Evolutionary conservation across 2,888 invertebrate genomes (phyloP).

Genomic region (Leucophora obtusa): DNA sequence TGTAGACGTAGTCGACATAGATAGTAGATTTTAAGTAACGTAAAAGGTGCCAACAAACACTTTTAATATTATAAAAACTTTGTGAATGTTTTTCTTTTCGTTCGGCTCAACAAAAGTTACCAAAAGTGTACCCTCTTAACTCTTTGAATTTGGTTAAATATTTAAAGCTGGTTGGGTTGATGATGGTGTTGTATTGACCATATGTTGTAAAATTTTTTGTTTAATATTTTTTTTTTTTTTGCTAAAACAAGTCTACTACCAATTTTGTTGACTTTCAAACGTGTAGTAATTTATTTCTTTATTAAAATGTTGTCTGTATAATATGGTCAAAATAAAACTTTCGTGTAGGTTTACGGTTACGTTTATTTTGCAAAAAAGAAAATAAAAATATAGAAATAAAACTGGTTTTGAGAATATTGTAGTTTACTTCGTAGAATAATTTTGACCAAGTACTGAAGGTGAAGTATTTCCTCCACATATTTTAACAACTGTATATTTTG

Average conservation of each 20-base stretch:
- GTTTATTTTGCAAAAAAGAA: conserved; percentile 24
- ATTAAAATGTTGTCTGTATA: conserved; percentile 17
- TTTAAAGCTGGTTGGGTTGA: conserved; percentile 8
- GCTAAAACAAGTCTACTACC: conserved; percentile 30
- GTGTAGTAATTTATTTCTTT: conserved; percentile 27
- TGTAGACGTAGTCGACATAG: neutral
- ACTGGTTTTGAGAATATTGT: conserved; percentile 23
- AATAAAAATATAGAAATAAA: conserved; percentile 8
- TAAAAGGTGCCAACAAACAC: neutral
- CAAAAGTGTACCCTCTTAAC: conserved; percentile 12
- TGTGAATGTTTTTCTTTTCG: neutral
- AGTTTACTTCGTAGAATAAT: conserved; percentile 15
- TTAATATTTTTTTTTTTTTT: neutral
- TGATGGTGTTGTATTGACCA: conserved; percentile 15
- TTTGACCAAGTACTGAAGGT: conserved; percentile 12
- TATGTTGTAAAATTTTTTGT: neutral
- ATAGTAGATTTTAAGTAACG: neutral
- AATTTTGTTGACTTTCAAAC: conserved; percentile 46
- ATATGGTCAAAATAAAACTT: conserved; percentile 32
- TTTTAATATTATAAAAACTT: too few species aligned
- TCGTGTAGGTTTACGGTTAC: conserved; percentile 58
- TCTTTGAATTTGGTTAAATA: conserved; percentile 30
- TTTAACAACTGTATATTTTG: conserved; percentile 1
- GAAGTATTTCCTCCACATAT: neutral
- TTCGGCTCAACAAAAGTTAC: conserved; percentile 22